Base-by-base conservation (phyloP, 2,888 invertebrate species). In the Apotomis capreana region DNA sequence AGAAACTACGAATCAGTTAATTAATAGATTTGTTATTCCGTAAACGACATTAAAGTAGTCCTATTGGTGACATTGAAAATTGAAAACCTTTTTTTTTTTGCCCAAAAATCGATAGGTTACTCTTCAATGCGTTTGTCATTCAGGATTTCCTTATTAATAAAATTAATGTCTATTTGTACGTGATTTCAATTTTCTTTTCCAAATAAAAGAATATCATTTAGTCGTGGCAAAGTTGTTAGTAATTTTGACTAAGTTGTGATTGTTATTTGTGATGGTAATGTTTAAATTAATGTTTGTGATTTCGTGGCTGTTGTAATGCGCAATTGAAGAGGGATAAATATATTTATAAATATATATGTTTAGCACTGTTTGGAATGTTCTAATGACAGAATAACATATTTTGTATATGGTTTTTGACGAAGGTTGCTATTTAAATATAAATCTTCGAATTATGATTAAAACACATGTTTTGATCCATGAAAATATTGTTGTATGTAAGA, bases 281-380 rank as follows among this genome's bases (percentile, higher is more conserved):
- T 69, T 73, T 74, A 55, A 63, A 74, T 70, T 73, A 78, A 77
- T 75, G 77, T 68, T 68, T 68, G 83, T 84, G 84, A 83, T 86
- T 77, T 78, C 72, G 80, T 79, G 83, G 84, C 84, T 86, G 85
- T 83, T 80, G 74, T 77, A 76, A 68, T 58, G 58, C 68, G 68
- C 58, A 57, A 59, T 58, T 51, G 58, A 63, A 54, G 62, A 44
- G 44, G 37, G 54, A 62, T 58, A 72, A 59, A 51, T 57, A 68
- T 71, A 68, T 63, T 72, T 68, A 55, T 44, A 36, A 55, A 52
- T 62, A 58, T 67, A 71, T 40, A 58, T 54, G 3, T 61, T 57
- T 26, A 61, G 57, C 58, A 52, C 37, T 57, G 57, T 67, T 51
- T 57, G 51, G 61, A 55, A 67, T 62, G 61, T 68, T 71, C 61